Evolutionary conservation across 1,140 invertebrate species (phyloP).

Genomic region (Lasaia peninsularis): DNA sequence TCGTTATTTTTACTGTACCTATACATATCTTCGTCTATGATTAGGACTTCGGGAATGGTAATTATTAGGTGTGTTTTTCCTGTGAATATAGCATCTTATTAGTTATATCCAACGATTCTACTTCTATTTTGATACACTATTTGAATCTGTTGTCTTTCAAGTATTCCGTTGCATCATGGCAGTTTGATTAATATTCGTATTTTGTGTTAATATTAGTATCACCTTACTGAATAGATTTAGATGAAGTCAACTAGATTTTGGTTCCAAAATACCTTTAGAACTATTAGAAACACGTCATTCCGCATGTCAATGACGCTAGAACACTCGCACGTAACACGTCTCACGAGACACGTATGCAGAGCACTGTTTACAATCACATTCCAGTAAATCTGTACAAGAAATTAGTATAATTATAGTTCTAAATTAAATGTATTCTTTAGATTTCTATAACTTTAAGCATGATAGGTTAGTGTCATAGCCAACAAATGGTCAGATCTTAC

Average conservation of each 20-base stretch:
- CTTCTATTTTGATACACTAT: conserved; percentile 46
- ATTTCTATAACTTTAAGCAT: no score
- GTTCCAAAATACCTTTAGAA: neutral
- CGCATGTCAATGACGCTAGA: conserved; percentile 58
- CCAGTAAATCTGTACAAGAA: no score
- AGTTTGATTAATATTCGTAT: conserved; percentile 39
- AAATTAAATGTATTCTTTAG: no score
- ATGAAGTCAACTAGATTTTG: conserved; percentile 20
- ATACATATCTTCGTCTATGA: conserved; percentile 51
- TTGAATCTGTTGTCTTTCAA: neutral
- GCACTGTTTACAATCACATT: no score
- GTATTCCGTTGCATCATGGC: conserved; percentile 38
- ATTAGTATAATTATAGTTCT: no score
- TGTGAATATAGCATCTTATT: conserved; percentile 59
- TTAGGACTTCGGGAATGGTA: conserved; percentile 66
- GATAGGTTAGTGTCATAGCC: no score
- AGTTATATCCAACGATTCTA: conserved; percentile 51
- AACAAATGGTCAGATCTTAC: no score
- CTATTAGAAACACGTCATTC: conserved; percentile 30
- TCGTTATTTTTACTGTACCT: conserved; percentile 34
- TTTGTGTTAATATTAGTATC: conserved; percentile 42
- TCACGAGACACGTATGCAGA: no score
- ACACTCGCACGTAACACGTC: conserved; percentile 12
- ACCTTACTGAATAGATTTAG: conserved; percentile 57
- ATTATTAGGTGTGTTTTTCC: conserved; percentile 50